These are phyloP conservation scores for Drosophila ambigua DNA, from an alignment of 1,140 invertebrate genomes.

Conservation along the genomic window DNA sequence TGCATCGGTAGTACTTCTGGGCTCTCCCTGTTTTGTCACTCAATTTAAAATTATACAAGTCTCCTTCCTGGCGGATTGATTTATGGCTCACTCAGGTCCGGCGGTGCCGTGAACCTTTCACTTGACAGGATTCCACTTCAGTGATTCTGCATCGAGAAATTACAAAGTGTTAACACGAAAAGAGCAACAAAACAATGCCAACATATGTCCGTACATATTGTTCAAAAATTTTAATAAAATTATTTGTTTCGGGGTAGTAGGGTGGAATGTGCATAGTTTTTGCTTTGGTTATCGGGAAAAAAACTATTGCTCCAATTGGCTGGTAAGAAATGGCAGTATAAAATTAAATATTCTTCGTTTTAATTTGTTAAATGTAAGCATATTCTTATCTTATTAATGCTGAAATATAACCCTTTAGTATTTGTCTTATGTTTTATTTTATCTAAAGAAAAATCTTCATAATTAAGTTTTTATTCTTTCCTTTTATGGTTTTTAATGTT, in stretches of 20 bases:
- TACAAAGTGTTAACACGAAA: conserved; percentile 81
- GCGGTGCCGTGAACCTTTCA: conserved; percentile 57
- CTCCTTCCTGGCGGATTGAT: conserved; percentile 58
- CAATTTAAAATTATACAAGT: conserved; percentile 78
- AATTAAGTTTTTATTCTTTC: background rate
- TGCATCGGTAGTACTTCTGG: conserved; percentile 7
- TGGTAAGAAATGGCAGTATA: background rate
- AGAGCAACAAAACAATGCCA: conserved; percentile 48
- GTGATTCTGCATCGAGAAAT: conserved; percentile 67
- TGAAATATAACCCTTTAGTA: background rate
- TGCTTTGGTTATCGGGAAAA: background rate
- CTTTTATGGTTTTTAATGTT: too few species aligned
- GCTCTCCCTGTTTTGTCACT: conserved; percentile 65
- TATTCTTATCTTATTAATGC: background rate
- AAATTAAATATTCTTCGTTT: background rate
- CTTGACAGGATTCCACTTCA: conserved; percentile 74
- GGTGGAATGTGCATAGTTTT: conserved; percentile 9
- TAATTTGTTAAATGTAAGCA: background rate
- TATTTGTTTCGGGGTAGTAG: background rate
- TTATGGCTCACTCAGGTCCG: conserved; percentile 58
- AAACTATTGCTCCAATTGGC: too few species aligned
- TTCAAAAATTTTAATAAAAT: conserved; percentile 34
- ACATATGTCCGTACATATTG: conserved; percentile 40
- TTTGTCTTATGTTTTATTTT: too few species aligned
- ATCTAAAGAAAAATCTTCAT: too few species aligned